A percentile compares a stretch with the other conserved stretches of the same genome.
Conservation (phyloP, 2,797 vertebrate species). For the Catamblyrhynchus diadema region DNA sequence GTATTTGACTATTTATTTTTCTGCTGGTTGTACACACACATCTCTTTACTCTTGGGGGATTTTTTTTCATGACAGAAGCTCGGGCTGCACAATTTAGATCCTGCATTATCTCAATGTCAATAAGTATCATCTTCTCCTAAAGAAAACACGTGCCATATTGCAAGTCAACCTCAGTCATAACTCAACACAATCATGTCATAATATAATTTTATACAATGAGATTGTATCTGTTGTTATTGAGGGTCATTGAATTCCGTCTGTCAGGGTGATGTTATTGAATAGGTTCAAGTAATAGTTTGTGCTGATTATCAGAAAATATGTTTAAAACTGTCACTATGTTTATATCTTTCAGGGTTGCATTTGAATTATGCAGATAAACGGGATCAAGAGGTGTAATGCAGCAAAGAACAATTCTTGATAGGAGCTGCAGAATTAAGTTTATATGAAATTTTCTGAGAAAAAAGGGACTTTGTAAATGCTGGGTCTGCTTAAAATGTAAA, state of each 20-base stretch:
- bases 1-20: background rate
- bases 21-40: background rate
- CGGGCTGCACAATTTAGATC: background rate
- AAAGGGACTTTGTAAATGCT: background rate
- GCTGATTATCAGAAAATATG: conserved; percentile 47
- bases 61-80: background rate
- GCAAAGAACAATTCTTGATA: background rate
- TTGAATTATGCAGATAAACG: conserved; percentile 53
- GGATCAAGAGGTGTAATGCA: conserved; percentile 3
- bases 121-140: background rate
- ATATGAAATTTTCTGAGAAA: background rate
- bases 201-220: conserved; percentile 42
- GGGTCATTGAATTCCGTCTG: conserved; percentile 54
- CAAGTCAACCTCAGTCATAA: conserved; percentile 34
- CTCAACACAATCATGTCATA: conserved; percentile 39
- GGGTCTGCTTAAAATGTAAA: background rate
- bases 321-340: conserved; percentile 49
- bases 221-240: conserved; percentile 39
- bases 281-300: conserved; percentile 35
- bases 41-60: background rate
- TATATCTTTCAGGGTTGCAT: conserved; percentile 13
- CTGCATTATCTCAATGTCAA: conserved; percentile 1
- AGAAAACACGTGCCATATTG: conserved; percentile 32
- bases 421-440: background rate
- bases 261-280: conserved; percentile 30